A percentile compares a stretch with the other conserved stretches of the same genome.
Evolutionary conservation across 2,113 vertebrate genomes (phyloP).

Genomic region (Hymenochirus boettgeri): DNA sequence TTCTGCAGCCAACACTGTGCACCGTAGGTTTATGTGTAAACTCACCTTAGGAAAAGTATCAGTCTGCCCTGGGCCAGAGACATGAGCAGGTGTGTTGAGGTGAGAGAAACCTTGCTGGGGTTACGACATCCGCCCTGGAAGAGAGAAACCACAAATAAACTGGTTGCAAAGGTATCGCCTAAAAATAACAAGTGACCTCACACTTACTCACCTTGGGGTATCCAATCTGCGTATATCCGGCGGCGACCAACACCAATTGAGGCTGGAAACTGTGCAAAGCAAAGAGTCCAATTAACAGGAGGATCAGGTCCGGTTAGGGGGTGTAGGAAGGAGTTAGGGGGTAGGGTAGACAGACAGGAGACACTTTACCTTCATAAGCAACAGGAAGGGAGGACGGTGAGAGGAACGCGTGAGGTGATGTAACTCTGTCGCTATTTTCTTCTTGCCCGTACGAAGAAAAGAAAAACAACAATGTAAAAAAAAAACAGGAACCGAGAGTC

Average conservation of each 20-base stretch:
- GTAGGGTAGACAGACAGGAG: too few relatives aligned
- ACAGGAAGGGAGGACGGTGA: conserved; percentile 76
- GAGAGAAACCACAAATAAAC: neutral
- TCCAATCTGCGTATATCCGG: conserved; percentile 72
- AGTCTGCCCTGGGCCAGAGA: conserved; percentile 74
- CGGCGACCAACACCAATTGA: conserved; percentile 78
- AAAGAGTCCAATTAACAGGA: neutral
- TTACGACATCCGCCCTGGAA: conserved; percentile 74
- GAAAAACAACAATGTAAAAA: too few relatives aligned
- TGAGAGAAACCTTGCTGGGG: conserved; percentile 74
- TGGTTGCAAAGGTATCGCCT: too few relatives aligned
- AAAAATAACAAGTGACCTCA: too few relatives aligned
- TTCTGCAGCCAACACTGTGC: neutral
- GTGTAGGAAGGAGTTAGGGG: neutral
- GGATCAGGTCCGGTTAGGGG: neutral
- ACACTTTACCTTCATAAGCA: conserved; percentile 68
- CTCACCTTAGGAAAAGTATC: conserved; percentile 76
- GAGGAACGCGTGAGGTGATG: conserved; percentile 71
- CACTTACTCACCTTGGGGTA: conserved; percentile 70
- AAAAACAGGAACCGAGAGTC: too few relatives aligned
- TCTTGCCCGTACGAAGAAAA: conserved; percentile 57
- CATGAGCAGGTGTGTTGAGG: conserved; percentile 80
- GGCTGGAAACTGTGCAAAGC: conserved; percentile 72
- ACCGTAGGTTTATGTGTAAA: neutral
- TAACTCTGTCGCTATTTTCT: conserved; percentile 74